A percentile compares a stretch with the other conserved stretches of the same genome.
phyloP scores from a whole-genome alignment of 2,113 vertebrate species.

The Eurystomus gularis region DNA sequence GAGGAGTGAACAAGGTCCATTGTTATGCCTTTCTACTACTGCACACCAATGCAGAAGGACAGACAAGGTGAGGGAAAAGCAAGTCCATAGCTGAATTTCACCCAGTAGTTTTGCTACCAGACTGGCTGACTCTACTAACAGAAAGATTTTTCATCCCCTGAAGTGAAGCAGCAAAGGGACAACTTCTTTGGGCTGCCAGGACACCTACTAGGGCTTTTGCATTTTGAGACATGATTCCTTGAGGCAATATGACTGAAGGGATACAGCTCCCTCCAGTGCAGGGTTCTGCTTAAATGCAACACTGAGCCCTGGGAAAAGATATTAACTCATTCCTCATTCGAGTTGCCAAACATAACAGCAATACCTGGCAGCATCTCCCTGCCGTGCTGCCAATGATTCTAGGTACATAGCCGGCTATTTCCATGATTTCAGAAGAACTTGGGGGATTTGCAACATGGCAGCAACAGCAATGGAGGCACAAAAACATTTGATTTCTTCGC shows the following conservation, averaged over 20 bases:
- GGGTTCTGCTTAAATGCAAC: slow-evolving; percentile 48
- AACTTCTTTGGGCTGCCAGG: slow-evolving; percentile 13
- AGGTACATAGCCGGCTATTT: slow-evolving; percentile 37
- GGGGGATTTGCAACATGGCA: slow-evolving; percentile 31
- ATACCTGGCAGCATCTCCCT: slow-evolving; percentile 49
- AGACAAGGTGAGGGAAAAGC: neutral
- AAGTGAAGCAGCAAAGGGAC: slow-evolving; percentile 14
- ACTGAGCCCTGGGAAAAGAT: slow-evolving; percentile 51
- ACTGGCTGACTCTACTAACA: neutral
- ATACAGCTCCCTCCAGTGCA: neutral
- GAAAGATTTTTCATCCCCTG: slow-evolving; percentile 25
- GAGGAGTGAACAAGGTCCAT: neutral
- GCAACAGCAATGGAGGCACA: neutral
- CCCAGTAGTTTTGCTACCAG: neutral
- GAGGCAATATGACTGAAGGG: slow-evolving; percentile 44
- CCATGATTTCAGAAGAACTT: slow-evolving; percentile 17
- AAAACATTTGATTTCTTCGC: neutral
- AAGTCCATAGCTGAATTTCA: neutral
- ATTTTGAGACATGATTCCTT: slow-evolving; percentile 36
- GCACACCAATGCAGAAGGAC: neutral
- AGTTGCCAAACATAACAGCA: slow-evolving; percentile 29
- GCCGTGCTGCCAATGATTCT: slow-evolving; percentile 28
- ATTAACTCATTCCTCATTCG: slow-evolving; percentile 59
- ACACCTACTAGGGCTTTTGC: neutral
- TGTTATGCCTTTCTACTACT: neutral